Evolutionary conservation across 1,140 invertebrate genomes (phyloP), one percentile per base, ranked within the genome.

Genomic region (Macrobrachium nipponense): DNA sequence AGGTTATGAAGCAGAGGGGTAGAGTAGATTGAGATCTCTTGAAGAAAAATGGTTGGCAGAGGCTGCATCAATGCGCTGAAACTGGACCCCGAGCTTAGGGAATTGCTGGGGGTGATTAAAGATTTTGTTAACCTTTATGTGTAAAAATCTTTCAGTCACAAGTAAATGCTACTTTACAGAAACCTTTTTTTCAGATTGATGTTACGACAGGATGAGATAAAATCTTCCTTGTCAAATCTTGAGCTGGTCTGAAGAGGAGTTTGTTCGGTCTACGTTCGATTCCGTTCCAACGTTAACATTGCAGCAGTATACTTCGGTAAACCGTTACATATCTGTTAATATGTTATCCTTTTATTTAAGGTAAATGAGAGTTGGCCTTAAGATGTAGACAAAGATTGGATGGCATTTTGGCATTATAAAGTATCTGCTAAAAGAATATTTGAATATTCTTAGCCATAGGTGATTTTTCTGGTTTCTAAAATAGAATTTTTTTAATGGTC

Each of bases 231-330:
- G 14, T 60, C 84, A 70, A 72, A 80, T 51, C 75, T 86, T 5
- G 44, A 80, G 10, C 51, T 86, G 23, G n/a, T 72, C 51, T 17
- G 75, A 86, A 61, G 59, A 79, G 11, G 76, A 86, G 36, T 86
- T 75, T 62, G 44, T 43, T 73, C 64, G 23, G n/a, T 10, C 77
- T 86, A n/a, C 84, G 77, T 17, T 78, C 58, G 20, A 80, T 17
- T 23, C 61, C 84, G 12, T 51, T 36, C 23, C 77, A 86, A 20
- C 51, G 58, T 51, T 86, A 18, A 80, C 84, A 27, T 64, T 86
- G 23, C 77, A 86, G 60, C 84, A 86, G 66, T 86, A 80, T 76
- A 86, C 84, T 43, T 64, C 84, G 20, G 84, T 86, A 80, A 86
- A 78, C 61, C 44, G 5, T 18, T 51, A 51, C 10, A 51, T 51